A percentile compares a stretch with the other conserved stretches of the same genome.
These are phyloP conservation scores for Heliconius eleuchia DNA, from an alignment of 1,140 invertebrate genomes.

Conservation along the genomic window DNA sequence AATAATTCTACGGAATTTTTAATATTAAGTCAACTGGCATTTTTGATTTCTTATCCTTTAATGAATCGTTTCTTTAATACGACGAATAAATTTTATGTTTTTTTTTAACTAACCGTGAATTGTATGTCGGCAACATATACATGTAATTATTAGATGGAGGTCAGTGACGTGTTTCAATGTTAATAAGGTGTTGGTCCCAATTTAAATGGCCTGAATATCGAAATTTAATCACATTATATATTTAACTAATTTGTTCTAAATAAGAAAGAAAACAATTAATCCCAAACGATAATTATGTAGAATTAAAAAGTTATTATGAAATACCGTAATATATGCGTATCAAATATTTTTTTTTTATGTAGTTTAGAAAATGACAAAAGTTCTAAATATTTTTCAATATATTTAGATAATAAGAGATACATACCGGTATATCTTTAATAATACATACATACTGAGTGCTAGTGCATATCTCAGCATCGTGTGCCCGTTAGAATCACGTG, in stretches of 20 bases:
- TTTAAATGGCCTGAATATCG: not conserved
- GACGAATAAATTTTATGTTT: not conserved
- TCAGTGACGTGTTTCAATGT: not conserved
- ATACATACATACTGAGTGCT: slow-evolving; percentile 4
- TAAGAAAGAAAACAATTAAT: too few relatives aligned
- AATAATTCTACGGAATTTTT: too few relatives aligned
- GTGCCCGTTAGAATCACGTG: slow-evolving; percentile 13
- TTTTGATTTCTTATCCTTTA: too few relatives aligned
- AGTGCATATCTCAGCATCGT: slow-evolving; percentile 7
- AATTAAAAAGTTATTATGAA: not conserved
- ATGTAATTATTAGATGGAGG: not conserved
- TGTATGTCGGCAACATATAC: not conserved
- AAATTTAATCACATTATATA: not conserved
- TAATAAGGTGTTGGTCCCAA: slow-evolving; percentile 1
- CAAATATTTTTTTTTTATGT: not conserved
- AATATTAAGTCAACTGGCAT: too few relatives aligned
- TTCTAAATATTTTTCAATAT: not conserved
- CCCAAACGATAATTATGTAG: not conserved
- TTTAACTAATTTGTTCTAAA: not conserved
- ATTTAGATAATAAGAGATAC: slow-evolving; percentile 5
- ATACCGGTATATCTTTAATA: not conserved
- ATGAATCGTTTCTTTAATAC: too few relatives aligned
- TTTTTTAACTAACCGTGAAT: not conserved
- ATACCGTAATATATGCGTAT: not conserved
- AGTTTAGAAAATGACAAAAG: slow-evolving; percentile 5